Evolutionary conservation across 1,140 invertebrate species (phyloP).

Genomic region (Anthonomus grandis): DNA sequence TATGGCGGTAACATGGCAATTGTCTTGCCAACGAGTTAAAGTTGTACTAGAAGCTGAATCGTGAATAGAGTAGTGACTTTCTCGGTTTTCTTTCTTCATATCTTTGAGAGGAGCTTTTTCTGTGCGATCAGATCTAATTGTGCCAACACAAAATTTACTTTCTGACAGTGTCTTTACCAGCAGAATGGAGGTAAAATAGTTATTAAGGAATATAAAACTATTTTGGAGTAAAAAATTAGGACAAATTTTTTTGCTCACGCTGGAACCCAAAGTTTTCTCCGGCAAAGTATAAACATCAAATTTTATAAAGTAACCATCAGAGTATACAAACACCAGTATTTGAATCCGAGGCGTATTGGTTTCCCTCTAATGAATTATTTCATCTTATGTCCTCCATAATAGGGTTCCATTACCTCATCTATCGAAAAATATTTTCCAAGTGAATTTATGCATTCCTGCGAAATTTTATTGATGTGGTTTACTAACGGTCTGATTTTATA

Average conservation of each 20-base stretch:
- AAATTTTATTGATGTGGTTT: background rate
- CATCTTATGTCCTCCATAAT: background rate
- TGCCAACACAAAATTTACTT: background rate
- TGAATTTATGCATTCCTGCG: background rate
- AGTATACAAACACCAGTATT: no score
- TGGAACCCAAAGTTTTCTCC: background rate
- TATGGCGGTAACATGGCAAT: background rate
- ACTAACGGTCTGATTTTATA: background rate
- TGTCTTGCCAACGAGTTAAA: background rate
- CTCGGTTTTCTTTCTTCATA: background rate
- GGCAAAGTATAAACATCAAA: background rate
- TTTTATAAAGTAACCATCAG: background rate
- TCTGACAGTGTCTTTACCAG: background rate
- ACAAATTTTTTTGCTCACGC: background rate
- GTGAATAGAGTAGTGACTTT: background rate
- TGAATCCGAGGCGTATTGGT: background rate
- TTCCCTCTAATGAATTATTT: background rate
- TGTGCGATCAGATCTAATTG: background rate
- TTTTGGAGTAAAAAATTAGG: background rate
- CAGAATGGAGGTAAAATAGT: background rate
- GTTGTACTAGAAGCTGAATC: background rate
- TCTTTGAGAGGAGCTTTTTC: background rate
- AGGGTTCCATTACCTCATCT: no score
- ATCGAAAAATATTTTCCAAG: background rate
- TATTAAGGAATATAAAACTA: background rate